A percentile compares a stretch with the other conserved stretches of the same genome.
Conservation (phyloP, 2,113 vertebrate genomes). For the Rhinopomastus cyanomelas region DNA sequence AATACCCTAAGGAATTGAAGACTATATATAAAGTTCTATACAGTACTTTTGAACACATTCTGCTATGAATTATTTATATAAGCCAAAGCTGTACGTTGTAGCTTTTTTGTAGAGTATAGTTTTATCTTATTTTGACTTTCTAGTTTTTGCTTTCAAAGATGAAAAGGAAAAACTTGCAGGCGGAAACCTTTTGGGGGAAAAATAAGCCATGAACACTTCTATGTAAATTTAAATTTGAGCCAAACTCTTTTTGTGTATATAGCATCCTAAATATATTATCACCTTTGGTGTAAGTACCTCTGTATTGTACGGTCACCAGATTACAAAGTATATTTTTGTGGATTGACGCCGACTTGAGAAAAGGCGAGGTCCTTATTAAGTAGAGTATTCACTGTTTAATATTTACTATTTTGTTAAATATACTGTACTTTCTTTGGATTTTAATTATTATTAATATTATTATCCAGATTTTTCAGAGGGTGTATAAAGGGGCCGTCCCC, state of each 20-base stretch:
- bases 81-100: constrained; percentile 96
- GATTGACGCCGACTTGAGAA: constrained; percentile 93
- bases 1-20: constrained; percentile 90
- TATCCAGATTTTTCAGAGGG: constrained; percentile 84
- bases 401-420: constrained; percentile 95
- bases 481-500: constrained; percentile 80
- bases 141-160: constrained; percentile 86
- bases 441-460: constrained; percentile 83
- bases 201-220: constrained; percentile 99
- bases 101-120: constrained; percentile 88
- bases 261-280: constrained; percentile 96
- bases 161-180: constrained; percentile 86
- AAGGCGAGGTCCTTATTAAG: constrained; percentile 90
- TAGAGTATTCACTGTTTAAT: constrained; percentile 95
- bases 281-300: constrained; percentile 91
- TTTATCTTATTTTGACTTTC: constrained; percentile 87
- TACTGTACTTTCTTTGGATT: constrained; percentile 90
- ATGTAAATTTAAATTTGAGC: constrained; percentile 98
- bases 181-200: constrained; percentile 90
- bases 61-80: constrained; percentile 97
- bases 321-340: constrained; percentile 99
- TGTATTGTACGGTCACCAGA: constrained; percentile 92
- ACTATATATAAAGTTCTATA: constrained; percentile 88
- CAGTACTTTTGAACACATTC: constrained; percentile 89
- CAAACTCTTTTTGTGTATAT: constrained; percentile 96